Evolutionary conservation across 1,140 invertebrate genomes (phyloP).

Genomic region (Linepithema humile): DNA sequence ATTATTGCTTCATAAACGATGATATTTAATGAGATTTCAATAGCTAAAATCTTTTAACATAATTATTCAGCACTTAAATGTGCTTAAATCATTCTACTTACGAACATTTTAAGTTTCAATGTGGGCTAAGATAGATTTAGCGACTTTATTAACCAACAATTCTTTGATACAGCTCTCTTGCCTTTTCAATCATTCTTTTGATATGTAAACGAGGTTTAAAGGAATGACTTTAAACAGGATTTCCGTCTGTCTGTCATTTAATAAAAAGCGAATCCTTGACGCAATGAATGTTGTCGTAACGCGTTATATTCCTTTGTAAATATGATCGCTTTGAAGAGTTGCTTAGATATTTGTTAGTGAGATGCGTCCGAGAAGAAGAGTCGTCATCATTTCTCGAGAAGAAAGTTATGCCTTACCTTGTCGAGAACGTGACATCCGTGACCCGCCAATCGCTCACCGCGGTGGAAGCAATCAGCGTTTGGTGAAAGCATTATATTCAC

Average conservation of each 20-base stretch:
- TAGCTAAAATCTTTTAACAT: neutral
- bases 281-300: slow-evolving; percentile 14
- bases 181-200: slow-evolving; percentile 24
- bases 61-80: neutral
- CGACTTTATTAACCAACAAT: neutral
- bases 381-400: slow-evolving; percentile 42
- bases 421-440: slow-evolving; percentile 35
- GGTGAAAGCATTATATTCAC: slow-evolving; percentile 59
- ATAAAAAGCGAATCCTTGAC: slow-evolving; percentile 9
- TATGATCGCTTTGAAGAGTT: slow-evolving; percentile 35
- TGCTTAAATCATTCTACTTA: neutral
- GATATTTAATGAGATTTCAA: neutral
- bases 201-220: slow-evolving; percentile 24
- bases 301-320: slow-evolving; percentile 34
- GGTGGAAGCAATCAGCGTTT: slow-evolving; percentile 41
- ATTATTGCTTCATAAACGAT: neutral
- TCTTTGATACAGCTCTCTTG: no score
- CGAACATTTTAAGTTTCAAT: neutral
- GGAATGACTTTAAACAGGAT: slow-evolving; percentile 12
- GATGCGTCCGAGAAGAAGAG: slow-evolving; percentile 5
- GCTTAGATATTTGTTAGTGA: slow-evolving; percentile 50
- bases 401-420: slow-evolving; percentile 58
- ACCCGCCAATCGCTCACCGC: slow-evolving; percentile 44
- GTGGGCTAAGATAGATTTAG: neutral
- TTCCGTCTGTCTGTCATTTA: slow-evolving; percentile 13